phyloP scores from a whole-genome alignment of 2,113 vertebrate genomes.

The Pyrgilauda ruficollis region DNA sequence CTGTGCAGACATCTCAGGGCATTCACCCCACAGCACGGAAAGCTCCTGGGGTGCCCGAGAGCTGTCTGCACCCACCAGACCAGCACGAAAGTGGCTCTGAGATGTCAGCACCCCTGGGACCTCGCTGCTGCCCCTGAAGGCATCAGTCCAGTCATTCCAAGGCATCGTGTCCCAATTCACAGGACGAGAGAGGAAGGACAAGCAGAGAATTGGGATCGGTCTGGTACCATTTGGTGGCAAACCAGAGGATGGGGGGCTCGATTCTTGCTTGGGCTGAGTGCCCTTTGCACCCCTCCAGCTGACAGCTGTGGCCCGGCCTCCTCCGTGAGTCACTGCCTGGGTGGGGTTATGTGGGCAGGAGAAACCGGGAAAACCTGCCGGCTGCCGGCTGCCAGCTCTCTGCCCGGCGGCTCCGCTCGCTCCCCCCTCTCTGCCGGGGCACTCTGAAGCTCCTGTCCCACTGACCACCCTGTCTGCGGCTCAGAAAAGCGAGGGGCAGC shows the following conservation, averaged over 20 bases:
- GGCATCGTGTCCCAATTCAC: fast-evolving
- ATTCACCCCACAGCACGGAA: background rate
- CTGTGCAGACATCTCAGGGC: fast-evolving
- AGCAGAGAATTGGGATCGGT: background rate
- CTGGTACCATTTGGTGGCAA: background rate
- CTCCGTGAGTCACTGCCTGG: background rate
- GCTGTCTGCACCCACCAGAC: fast-evolving
- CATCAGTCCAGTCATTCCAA: background rate
- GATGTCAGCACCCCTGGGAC: background rate
- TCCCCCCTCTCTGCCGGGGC: fast-evolving
- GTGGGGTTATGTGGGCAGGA: background rate
- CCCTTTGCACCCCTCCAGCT: background rate
- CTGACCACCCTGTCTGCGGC: too few relatives aligned
- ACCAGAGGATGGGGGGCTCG: background rate
- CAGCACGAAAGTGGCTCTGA: fast-evolving
- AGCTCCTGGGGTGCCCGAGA: background rate
- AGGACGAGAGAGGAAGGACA: background rate
- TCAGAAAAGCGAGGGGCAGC: fast-evolving
- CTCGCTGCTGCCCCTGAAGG: background rate
- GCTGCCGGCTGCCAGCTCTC: background rate
- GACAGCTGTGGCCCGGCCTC: background rate
- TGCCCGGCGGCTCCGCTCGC: fast-evolving
- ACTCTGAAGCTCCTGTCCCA: background rate
- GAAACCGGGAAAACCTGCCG: constrained; percentile 23
- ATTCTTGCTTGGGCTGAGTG: background rate